These are phyloP conservation scores for Sminthurinus signatus DNA, from an alignment of 1,140 invertebrate genomes.

Conservation along the genomic window DNA sequence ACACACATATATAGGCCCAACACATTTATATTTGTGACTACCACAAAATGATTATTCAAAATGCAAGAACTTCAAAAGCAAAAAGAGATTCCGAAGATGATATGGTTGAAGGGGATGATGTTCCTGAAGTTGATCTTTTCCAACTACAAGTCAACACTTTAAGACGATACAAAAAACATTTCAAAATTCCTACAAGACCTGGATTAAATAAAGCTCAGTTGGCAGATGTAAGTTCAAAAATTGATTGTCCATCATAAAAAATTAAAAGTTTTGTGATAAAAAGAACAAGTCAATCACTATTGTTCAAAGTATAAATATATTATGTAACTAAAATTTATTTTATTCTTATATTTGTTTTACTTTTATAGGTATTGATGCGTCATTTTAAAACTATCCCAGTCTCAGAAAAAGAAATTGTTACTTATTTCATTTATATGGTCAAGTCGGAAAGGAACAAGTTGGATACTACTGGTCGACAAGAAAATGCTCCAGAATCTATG, in stretches of 20 bases:
- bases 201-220: conserved; percentile 90
- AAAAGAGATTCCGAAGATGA: conserved; percentile 90
- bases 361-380: conserved; percentile 76
- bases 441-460: conserved; percentile 90
- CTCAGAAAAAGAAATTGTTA: conserved; percentile 86
- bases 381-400: conserved; percentile 93
- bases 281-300: neutral
- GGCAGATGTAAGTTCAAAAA: conserved; percentile 76
- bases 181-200: conserved; percentile 80
- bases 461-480: conserved; percentile 48
- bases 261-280: neutral
- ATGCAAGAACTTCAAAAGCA: conserved; percentile 67
- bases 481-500: neutral
- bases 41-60: conserved; percentile 92
- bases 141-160: conserved; percentile 89
- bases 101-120: conserved; percentile 66
- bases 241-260: neutral
- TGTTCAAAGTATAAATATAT: neutral
- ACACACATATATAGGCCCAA: conserved; percentile 64
- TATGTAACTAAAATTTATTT: neutral
- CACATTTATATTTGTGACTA: conserved; percentile 96
- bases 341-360: neutral
- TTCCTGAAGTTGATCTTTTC: conserved; percentile 86
- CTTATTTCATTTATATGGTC: conserved; percentile 94
- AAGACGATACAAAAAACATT: conserved; percentile 86